A percentile compares a stretch with the other conserved stretches of the same genome.
Evolutionary conservation across 2,888 invertebrate genomes (phyloP).

Genomic region (Buathra laborator): DNA sequence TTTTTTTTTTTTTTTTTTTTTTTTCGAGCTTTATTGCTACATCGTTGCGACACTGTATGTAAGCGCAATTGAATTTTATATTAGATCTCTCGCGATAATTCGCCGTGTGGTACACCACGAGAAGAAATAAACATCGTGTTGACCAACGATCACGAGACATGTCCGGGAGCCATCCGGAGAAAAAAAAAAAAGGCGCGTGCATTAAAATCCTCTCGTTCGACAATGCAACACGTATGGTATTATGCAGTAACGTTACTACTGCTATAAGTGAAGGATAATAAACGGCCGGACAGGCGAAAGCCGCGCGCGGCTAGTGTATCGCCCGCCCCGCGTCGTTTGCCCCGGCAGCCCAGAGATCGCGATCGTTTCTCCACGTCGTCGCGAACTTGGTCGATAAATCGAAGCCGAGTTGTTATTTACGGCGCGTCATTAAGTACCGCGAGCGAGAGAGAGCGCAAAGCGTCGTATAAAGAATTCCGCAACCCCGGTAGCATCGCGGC

Average conservation of each 20-base stretch:
- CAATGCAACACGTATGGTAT: slow-evolving; percentile 49
- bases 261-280: slow-evolving; percentile 65
- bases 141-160: slow-evolving; percentile 35
- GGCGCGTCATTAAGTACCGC: slow-evolving; percentile 78
- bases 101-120: background rate
- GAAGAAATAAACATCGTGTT: slow-evolving; percentile 45
- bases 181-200: slow-evolving; percentile 56
- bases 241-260: slow-evolving; percentile 47
- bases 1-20: background rate
- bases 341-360: slow-evolving; percentile 52
- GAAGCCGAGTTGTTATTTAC: slow-evolving; percentile 79
- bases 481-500: slow-evolving; percentile 80
- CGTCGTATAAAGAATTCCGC: slow-evolving; percentile 71
- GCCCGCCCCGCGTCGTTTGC: slow-evolving; percentile 33
- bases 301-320: slow-evolving; percentile 24
- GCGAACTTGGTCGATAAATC: slow-evolving; percentile 77
- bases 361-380: slow-evolving; percentile 68
- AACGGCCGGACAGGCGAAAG: slow-evolving; percentile 65
- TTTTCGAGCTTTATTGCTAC: slow-evolving; percentile 77
- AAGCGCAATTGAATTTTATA: background rate
- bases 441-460: slow-evolving; percentile 55
- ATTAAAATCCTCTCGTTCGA: slow-evolving; percentile 63
- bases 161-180: slow-evolving; percentile 55
- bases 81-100: background rate
- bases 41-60: slow-evolving; percentile 67